phyloP scores from a whole-genome alignment of 1,140 invertebrate species.

The Littorina saxatilis region DNA sequence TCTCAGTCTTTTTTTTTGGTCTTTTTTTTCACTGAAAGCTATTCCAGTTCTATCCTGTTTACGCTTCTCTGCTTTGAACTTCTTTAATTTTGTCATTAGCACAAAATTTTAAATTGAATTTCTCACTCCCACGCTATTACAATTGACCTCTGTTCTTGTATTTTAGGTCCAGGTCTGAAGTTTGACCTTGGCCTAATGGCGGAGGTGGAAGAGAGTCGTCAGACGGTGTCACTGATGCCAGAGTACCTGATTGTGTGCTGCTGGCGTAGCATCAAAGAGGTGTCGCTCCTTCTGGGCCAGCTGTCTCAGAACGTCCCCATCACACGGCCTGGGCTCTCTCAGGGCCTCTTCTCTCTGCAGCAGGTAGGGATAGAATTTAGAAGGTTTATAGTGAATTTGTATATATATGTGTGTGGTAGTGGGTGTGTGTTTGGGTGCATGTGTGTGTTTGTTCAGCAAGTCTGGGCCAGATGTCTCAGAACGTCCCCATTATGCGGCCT shows the following conservation, averaged over 20 bases:
- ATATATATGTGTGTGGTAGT: background rate
- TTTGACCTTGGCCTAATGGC: conserved; percentile 33
- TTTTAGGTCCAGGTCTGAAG: conserved; percentile 44
- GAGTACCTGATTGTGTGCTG: conserved; percentile 87
- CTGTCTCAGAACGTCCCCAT: conserved; percentile 63
- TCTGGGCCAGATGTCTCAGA: too few species aligned
- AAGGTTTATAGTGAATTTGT: too few species aligned
- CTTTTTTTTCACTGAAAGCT: too few species aligned
- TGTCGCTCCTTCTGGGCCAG: conserved; percentile 81
- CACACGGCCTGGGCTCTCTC: background rate
- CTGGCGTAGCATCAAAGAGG: conserved; percentile 90
- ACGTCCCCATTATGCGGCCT: too few species aligned
- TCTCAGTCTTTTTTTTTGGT: too few species aligned
- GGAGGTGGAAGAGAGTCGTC: conserved; percentile 53
- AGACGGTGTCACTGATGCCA: conserved; percentile 71
- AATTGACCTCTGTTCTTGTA: too few species aligned
- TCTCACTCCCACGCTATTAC: too few species aligned
- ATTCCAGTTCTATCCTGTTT: too few species aligned
- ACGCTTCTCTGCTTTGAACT: too few species aligned
- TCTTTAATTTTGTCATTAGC: too few species aligned
- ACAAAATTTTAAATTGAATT: too few species aligned
- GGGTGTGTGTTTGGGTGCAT: background rate
- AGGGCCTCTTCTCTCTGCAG: background rate
- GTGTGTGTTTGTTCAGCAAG: background rate
- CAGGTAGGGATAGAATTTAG: conserved; percentile 14